Evolutionary conservation across 2,797 vertebrate species (phyloP).

Genomic region (Nyctalus aviator): DNA sequence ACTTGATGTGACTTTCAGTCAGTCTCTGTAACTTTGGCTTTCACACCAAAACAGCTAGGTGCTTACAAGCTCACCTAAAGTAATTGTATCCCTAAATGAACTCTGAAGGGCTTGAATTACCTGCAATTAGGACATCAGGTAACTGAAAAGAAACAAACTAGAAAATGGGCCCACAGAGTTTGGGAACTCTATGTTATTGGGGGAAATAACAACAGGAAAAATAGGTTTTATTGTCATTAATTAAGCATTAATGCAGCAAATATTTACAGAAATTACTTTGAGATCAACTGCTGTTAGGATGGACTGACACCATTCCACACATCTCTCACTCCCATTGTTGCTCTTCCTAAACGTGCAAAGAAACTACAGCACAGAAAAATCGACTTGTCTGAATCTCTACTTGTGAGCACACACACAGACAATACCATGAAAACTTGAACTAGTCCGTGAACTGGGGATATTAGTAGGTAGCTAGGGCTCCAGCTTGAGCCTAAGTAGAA

Average conservation of each 20-base stretch:
- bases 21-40: slow-evolving; percentile 50
- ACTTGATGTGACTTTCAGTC: slow-evolving; percentile 54
- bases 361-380: background rate
- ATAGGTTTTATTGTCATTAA: slow-evolving; percentile 19
- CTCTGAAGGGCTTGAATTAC: background rate
- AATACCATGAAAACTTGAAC: background rate
- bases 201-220: slow-evolving; percentile 7
- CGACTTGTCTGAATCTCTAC: background rate
- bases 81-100: slow-evolving; percentile 27
- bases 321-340: background rate
- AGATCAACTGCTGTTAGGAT: background rate
- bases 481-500: background rate
- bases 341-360: background rate
- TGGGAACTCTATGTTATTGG: background rate
- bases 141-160: slow-evolving; percentile 5
- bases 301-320: background rate
- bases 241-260: background rate
- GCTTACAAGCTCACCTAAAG: background rate
- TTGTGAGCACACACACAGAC: background rate
- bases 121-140: background rate
- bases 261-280: slow-evolving; percentile 14
- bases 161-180: background rate
- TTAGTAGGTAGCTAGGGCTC: background rate
- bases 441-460: background rate
- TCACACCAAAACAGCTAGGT: slow-evolving; percentile 58